Evolutionary conservation across 2,888 invertebrate species (phyloP), one percentile per base, ranked within the genome.

Genomic region (Agonopterix alstromeriana): DNA sequence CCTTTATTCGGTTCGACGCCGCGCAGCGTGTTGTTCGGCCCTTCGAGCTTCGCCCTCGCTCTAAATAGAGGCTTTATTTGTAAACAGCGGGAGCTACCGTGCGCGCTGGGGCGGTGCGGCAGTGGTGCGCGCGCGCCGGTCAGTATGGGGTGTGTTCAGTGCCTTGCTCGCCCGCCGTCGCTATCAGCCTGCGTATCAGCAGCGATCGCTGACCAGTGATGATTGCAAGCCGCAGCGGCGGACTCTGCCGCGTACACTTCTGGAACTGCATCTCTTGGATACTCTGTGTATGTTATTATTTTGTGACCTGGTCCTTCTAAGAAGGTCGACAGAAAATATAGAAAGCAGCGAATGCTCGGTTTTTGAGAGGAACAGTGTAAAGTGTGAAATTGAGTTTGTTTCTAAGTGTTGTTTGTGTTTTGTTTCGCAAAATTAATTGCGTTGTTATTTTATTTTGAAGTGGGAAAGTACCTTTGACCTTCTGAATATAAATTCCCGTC

Each of bases 31-130:
- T 71, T 67, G 75, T 70, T 64, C 65, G 82, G 84, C 86, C 84
- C 84, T 85, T 35, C 44, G 44, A 27, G 35, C 44, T 40, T 84
- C 81, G 84, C 84, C 84, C 82, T 82, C 81, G 85, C 75, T 84
- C 81, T 81, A 83, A 83, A 84, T 85, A 82, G 80, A 83, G 83
- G 83, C 86, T 86, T 81, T 86, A 84, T 82, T 84, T 78, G 86
- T 87, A 82, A 86, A 84, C 85, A 84, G 86, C 79, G 79, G 77
- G 77, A 77, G 83, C 85, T 85, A 82, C 85, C 68, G 84, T 77
- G 72, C 69, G 65, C 62, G 66, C 57, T 66, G 52, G 62, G 61
- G 61, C 62, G 61, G 65, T 60, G 58, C 53, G 55, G 53, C 73
- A 76, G 82, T 77, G 75, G 64, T 67, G 72, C 63, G 66, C 65